phyloP scores from a whole-genome alignment of 2,113 vertebrate genomes.

The Ptyas mucosa region DNA sequence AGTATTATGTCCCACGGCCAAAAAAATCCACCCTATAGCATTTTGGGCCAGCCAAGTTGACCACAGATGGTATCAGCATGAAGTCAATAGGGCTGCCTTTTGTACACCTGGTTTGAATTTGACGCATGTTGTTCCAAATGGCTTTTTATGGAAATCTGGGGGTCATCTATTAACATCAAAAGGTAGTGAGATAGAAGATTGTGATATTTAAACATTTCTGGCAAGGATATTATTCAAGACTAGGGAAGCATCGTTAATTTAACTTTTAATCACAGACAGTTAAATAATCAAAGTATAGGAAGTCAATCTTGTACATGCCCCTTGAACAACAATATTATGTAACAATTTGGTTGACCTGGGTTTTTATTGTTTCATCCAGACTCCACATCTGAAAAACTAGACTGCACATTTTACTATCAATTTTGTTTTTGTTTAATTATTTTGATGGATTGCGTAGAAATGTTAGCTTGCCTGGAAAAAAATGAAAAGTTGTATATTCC shows the following conservation, averaged over 20 bases:
- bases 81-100: background rate
- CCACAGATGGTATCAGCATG: slow-evolving; percentile 39
- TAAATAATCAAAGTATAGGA: background rate
- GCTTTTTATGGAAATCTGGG: background rate
- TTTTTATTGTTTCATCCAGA: background rate
- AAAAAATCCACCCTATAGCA: background rate
- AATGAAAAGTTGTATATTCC: background rate
- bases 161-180: background rate
- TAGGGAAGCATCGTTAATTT: background rate
- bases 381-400: background rate
- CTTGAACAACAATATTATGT: background rate
- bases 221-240: background rate
- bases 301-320: background rate
- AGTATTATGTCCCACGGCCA: background rate
- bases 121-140: slow-evolving; percentile 17
- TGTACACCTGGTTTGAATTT: slow-evolving; percentile 55
- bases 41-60: slow-evolving; percentile 20
- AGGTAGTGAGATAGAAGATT: background rate
- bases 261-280: background rate
- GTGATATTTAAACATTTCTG: background rate
- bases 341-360: background rate
- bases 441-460: background rate
- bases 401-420: background rate
- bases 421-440: background rate
- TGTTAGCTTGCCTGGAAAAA: background rate